These are phyloP conservation scores for Egretta garzetta DNA, from an alignment of 2,113 vertebrate genomes.

Conservation along the genomic window DNA sequence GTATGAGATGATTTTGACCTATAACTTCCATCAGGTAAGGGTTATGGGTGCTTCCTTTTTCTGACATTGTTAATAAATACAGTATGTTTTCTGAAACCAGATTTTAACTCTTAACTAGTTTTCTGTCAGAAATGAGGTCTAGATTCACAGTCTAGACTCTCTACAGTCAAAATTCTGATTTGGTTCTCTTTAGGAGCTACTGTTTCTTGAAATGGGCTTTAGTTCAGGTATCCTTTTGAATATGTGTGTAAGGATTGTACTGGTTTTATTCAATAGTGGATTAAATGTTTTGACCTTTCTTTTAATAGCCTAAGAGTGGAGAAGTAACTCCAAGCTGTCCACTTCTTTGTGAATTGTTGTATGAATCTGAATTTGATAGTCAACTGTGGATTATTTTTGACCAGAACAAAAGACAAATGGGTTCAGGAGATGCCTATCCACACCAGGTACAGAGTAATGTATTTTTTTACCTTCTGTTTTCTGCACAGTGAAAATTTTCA, in stretches of 20 bases:
- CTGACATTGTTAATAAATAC: background rate
- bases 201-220: background rate
- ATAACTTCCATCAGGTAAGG: slow-evolving; percentile 93
- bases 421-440: slow-evolving; percentile 97
- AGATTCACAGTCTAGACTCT: background rate
- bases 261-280: background rate
- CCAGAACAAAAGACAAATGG: slow-evolving; percentile 95
- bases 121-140: background rate
- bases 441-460: slow-evolving; percentile 85
- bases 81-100: background rate
- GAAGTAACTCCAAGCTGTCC: slow-evolving; percentile 97
- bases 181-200: background rate
- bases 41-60: background rate
- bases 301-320: slow-evolving; percentile 91
- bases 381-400: slow-evolving; percentile 98
- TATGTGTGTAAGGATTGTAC: background rate
- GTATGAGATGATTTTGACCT: slow-evolving; percentile 93
- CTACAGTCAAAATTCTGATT: background rate
- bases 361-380: slow-evolving; percentile 98
- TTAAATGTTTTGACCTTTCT: background rate
- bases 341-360: slow-evolving; percentile 91
- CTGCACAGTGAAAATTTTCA: background rate
- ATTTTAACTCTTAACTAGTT: background rate
- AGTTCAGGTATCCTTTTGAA: background rate
- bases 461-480: background rate